phyloP scores from a whole-genome alignment of 2,888 invertebrate species.

The Zaprionus lineosus region DNA sequence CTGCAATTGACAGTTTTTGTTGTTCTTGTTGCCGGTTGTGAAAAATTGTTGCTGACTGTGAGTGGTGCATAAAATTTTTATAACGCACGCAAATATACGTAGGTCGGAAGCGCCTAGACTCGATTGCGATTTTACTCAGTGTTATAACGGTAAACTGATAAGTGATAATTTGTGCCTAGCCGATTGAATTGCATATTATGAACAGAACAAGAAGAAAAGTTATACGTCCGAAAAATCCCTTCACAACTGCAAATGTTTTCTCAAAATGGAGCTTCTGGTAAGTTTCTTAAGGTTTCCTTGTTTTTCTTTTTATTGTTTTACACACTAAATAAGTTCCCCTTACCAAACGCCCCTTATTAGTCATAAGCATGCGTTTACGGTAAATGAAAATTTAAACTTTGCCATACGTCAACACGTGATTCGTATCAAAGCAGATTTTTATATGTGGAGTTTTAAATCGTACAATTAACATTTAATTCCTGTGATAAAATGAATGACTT shows the following conservation, averaged over 20 bases:
- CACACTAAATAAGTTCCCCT: too few species aligned
- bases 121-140: constrained; percentile 12
- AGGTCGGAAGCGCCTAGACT: neutral
- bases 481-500: too few species aligned
- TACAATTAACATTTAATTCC: too few species aligned
- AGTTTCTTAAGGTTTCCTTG: constrained; percentile 73
- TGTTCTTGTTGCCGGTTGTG: constrained; percentile 37
- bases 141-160: constrained; percentile 50
- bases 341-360: constrained; percentile 13
- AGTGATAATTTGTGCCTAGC: constrained; percentile 30
- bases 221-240: constrained; percentile 85
- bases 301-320: constrained; percentile 12
- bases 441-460: neutral
- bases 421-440: constrained; percentile 1
- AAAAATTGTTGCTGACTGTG: constrained; percentile 26
- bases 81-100: constrained; percentile 11
- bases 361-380: constrained; percentile 35
- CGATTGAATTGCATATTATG: constrained; percentile 61
- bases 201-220: constrained; percentile 83
- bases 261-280: constrained; percentile 88
- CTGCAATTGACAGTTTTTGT: constrained; percentile 14
- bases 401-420: constrained; percentile 44
- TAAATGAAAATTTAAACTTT: constrained; percentile 24
- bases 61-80: constrained; percentile 25
- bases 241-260: constrained; percentile 86